Conservation (phyloP, 2,888 invertebrate genomes). For the Lithophane ornitopus region DNA sequence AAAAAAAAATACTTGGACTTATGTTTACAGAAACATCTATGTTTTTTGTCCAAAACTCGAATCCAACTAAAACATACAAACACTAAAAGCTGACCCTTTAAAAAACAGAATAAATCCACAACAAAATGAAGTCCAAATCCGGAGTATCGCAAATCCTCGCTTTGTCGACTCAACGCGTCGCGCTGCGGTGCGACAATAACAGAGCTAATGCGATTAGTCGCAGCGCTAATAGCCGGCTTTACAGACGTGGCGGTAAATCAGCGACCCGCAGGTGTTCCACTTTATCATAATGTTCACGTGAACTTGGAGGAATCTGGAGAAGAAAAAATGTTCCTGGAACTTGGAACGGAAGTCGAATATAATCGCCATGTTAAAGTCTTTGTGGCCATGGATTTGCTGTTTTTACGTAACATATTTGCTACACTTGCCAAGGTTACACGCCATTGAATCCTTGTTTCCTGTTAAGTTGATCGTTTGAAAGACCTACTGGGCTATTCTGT, state of each 20-base stretch:
- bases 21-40: background rate
- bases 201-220: constrained; percentile 60
- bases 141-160: constrained; percentile 47
- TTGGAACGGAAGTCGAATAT: constrained; percentile 36
- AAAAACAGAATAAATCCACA: background rate
- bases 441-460: background rate
- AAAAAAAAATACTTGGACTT: background rate
- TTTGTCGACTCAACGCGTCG: constrained; percentile 50
- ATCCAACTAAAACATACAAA: background rate
- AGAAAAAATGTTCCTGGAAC: constrained; percentile 30
- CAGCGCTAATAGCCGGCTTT: constrained; percentile 63
- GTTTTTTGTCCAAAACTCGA: background rate
- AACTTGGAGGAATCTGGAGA: constrained; percentile 53
- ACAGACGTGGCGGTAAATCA: constrained; percentile 71
- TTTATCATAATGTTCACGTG: constrained; percentile 72
- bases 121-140: constrained; percentile 17
- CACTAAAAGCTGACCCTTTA: background rate
- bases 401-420: background rate
- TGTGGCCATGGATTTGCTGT: background rate
- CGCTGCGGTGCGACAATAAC: constrained; percentile 54
- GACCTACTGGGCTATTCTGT: too few species aligned
- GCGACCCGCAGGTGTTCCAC: constrained; percentile 73
- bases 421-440: background rate
- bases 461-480: background rate
- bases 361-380: constrained; percentile 13